Evolutionary conservation across 2,113 vertebrate species (phyloP).

Genomic region (Notothenia rossii): DNA sequence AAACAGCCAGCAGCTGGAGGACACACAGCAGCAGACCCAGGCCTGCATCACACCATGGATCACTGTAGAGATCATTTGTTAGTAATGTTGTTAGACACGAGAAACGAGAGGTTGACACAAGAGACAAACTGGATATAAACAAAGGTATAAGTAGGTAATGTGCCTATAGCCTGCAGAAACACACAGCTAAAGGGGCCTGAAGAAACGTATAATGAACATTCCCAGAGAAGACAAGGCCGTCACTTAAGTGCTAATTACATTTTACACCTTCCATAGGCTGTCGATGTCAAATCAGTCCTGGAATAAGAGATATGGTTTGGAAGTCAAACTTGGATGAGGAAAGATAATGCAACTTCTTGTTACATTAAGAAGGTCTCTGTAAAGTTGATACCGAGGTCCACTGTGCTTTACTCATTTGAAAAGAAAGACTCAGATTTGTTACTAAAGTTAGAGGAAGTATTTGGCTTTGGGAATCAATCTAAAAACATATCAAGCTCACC

Average conservation of each 20-base stretch:
- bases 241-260: slow-evolving; percentile 7
- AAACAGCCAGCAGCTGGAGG: neutral
- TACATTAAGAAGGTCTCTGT: neutral
- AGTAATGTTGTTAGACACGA: neutral
- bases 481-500: too few relatives aligned
- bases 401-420: neutral
- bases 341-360: too few relatives aligned
- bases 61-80: neutral
- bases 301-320: neutral
- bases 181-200: neutral
- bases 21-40: slow-evolving; percentile 6
- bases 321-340: neutral
- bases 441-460: too few relatives aligned
- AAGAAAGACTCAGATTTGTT: too few relatives aligned
- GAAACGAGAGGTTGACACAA: neutral
- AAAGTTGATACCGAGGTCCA: neutral
- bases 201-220: neutral
- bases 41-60: neutral
- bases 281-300: neutral
- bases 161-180: neutral
- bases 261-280: neutral
- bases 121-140: neutral
- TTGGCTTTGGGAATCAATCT: too few relatives aligned
- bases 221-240: neutral
- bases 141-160: neutral